A percentile compares a stretch with the other conserved stretches of the same genome.
phyloP scores from a whole-genome alignment of 2,797 vertebrate species.

The Lemur catta region DNA sequence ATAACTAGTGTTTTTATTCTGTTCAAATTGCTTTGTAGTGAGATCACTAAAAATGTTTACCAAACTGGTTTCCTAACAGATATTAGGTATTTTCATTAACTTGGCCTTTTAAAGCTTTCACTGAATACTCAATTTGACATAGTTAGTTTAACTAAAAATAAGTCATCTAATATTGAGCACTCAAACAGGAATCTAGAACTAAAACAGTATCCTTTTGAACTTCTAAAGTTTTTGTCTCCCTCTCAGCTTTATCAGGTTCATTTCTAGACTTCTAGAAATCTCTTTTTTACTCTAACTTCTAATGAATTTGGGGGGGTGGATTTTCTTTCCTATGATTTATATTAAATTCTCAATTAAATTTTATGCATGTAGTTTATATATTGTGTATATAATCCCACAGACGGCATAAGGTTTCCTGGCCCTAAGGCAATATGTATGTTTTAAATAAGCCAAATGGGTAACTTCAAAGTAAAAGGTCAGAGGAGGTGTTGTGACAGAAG shows the following conservation, averaged over 20 bases:
- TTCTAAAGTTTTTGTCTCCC: not conserved
- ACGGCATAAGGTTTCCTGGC: conserved; percentile 28
- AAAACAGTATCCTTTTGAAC: not conserved
- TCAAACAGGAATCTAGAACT: not conserved
- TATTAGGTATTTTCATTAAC: not conserved
- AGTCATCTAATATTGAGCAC: not conserved
- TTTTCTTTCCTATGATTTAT: conserved; percentile 37
- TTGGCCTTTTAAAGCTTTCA: conserved; percentile 6
- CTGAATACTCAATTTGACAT: not conserved
- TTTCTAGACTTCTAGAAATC: conserved; percentile 23
- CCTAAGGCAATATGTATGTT: conserved; percentile 33
- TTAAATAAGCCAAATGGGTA: conserved; percentile 49
- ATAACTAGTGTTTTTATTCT: not conserved
- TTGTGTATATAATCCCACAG: not conserved
- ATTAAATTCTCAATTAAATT: conserved; percentile 59
- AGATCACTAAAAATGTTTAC: not conserved
- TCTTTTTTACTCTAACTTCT: not conserved
- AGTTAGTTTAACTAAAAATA: not conserved
- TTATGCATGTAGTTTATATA: conserved; percentile 44
- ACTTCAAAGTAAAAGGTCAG: conserved; percentile 63
- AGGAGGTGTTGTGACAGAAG: not conserved
- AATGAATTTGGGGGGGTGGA: not conserved
- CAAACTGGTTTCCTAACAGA: not conserved
- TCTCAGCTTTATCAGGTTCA: not conserved
- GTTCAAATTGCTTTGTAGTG: not conserved